Percentiles rank a stretch among this genome's conserved stretches.
Evolutionary conservation across 2,797 vertebrate genomes (phyloP).

Genomic region (Arctocebus calabarensis): DNA sequence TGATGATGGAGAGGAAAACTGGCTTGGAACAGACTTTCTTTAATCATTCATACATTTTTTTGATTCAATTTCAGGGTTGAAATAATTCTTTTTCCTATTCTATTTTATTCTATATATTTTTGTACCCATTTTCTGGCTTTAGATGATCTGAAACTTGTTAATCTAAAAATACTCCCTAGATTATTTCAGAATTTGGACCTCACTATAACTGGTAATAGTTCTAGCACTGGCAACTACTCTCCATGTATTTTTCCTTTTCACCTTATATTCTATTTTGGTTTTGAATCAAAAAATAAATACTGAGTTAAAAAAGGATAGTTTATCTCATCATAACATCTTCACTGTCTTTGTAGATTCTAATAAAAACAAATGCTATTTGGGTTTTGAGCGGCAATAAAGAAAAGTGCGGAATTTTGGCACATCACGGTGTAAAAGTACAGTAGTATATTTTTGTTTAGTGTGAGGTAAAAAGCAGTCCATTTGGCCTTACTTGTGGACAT

Average conservation of each 20-base stretch:
- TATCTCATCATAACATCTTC: not conserved
- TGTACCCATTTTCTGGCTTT: not conserved
- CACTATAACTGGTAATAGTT: not conserved
- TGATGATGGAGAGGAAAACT: not conserved
- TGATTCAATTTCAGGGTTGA: not conserved
- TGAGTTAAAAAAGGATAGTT: not conserved
- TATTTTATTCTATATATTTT: not conserved
- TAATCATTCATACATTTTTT: conserved; percentile 14
- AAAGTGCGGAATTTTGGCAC: not conserved
- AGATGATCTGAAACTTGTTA: conserved; percentile 6
- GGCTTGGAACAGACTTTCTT: not conserved
- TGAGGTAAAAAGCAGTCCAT: not conserved
- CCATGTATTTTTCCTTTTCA: not conserved
- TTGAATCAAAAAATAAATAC: not conserved
- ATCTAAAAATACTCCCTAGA: not conserved
- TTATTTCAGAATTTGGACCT: not conserved
- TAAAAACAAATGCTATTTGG: not conserved
- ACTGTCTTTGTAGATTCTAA: not conserved
- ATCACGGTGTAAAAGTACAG: not conserved
- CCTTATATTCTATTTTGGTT: not conserved
- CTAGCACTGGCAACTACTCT: not conserved
- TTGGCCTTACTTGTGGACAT: conserved; percentile 34
- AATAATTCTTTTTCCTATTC: not conserved
- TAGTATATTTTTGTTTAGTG: not conserved
- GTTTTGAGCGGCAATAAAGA: conserved; percentile 2